phyloP scores from a whole-genome alignment of 2,888 invertebrate genomes.

The Amiota communis region DNA sequence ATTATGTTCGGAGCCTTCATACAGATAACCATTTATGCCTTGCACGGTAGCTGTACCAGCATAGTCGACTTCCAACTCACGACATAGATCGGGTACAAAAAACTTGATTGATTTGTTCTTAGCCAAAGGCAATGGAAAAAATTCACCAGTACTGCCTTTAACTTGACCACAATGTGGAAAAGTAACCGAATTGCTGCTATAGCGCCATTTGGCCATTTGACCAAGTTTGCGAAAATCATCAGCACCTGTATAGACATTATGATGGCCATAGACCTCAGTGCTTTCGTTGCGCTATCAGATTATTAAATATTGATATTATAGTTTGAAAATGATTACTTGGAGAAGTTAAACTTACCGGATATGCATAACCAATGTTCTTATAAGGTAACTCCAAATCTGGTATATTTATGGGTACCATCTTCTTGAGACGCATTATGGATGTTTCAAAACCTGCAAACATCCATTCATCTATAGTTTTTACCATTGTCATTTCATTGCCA shows the following conservation, averaged over 20 bases:
- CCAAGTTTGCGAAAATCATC: constrained; percentile 79
- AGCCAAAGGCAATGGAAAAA: constrained; percentile 79
- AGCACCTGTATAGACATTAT: constrained; percentile 84
- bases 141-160: constrained; percentile 85
- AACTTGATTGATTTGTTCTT: constrained; percentile 77
- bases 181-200: constrained; percentile 75
- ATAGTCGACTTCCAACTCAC: constrained; percentile 78
- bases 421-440: constrained; percentile 76
- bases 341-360: constrained; percentile 74
- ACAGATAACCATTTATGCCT: constrained; percentile 80
- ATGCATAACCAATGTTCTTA: constrained; percentile 90
- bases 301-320: background rate
- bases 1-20: constrained; percentile 77
- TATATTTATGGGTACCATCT: constrained; percentile 75
- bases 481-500: constrained; percentile 76
- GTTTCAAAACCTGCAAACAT: constrained; percentile 88
- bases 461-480: constrained; percentile 79
- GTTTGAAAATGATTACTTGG: background rate
- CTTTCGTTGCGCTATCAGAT: constrained; percentile 83
- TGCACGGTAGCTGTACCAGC: constrained; percentile 75
- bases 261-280: constrained; percentile 64
- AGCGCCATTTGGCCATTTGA: constrained; percentile 82
- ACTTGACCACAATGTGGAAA: constrained; percentile 77
- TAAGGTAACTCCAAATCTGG: constrained; percentile 76
- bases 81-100: constrained; percentile 85